Conservation (phyloP, 2,113 vertebrate genomes). For the Macroglossus sobrinus region DNA sequence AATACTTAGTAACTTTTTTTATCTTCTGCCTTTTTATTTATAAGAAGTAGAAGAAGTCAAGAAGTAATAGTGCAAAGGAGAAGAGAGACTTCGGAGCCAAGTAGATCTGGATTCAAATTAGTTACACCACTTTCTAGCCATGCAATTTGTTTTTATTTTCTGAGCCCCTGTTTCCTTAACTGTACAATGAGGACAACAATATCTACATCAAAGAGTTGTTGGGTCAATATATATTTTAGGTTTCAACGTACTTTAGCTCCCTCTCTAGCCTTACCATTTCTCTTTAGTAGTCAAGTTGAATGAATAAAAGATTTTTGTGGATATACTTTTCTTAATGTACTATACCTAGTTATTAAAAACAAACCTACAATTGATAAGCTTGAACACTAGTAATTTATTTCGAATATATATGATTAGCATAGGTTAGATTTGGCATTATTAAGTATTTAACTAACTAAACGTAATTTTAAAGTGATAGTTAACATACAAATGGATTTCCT, state of each 20-base stretch:
- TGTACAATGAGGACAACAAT: background rate
- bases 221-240: background rate
- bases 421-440: slow-evolving; percentile 49
- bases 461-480: background rate
- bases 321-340: background rate
- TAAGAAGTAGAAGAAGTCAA: background rate
- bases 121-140: background rate
- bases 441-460: background rate
- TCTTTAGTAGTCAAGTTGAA: background rate
- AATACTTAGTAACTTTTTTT: background rate
- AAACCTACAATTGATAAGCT: slow-evolving; percentile 4
- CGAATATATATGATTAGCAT: slow-evolving; percentile 42
- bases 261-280: background rate
- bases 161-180: background rate
- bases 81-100: background rate
- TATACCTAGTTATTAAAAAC: slow-evolving; percentile 53
- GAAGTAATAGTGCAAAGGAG: background rate
- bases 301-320: background rate
- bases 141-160: background rate
- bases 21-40: background rate
- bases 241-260: background rate
- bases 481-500: background rate
- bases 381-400: slow-evolving; percentile 49
- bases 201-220: background rate
- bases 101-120: background rate